phyloP scores from a whole-genome alignment of 2,113 vertebrate genomes.

The Oncorhynchus keta region DNA sequence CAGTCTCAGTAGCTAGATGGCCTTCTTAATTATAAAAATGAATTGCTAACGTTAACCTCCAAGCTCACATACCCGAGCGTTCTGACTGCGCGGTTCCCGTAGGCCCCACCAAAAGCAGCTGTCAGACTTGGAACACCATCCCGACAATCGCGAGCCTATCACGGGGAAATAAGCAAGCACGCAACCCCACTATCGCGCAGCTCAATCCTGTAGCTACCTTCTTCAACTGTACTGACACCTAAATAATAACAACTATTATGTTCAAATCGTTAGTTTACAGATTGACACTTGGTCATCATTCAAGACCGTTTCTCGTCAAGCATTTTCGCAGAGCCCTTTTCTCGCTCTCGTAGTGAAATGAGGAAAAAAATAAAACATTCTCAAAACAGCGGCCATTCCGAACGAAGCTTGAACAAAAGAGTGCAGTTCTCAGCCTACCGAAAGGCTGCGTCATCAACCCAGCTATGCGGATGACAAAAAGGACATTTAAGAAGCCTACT shows the following conservation, averaged over 20 bases:
- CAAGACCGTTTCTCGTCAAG: slow-evolving; percentile 14
- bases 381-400: slow-evolving; percentile 81
- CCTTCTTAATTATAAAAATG: background rate
- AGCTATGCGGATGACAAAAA: background rate
- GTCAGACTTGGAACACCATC: slow-evolving; percentile 52
- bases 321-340: slow-evolving; percentile 6
- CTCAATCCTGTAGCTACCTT: slow-evolving; percentile 10
- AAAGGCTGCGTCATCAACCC: slow-evolving; percentile 23
- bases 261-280: slow-evolving; percentile 9
- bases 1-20: background rate
- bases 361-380: slow-evolving; percentile 52
- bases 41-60: background rate
- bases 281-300: slow-evolving; percentile 27
- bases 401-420: slow-evolving; percentile 77
- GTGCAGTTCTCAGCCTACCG: slow-evolving; percentile 57
- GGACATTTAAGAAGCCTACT: background rate
- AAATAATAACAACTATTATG: slow-evolving; percentile 24
- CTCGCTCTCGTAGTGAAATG: slow-evolving; percentile 23
- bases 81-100: slow-evolving; percentile 11
- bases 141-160: slow-evolving; percentile 41
- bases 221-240: slow-evolving; percentile 33
- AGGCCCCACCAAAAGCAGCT: slow-evolving; percentile 64
- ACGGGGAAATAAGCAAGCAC: slow-evolving; percentile 36
- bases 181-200: slow-evolving; percentile 16
- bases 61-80: slow-evolving; percentile 9